Base-by-base conservation (phyloP, 2,888 invertebrate genomes). In the Lepidocyrtinus sp. region DNA sequence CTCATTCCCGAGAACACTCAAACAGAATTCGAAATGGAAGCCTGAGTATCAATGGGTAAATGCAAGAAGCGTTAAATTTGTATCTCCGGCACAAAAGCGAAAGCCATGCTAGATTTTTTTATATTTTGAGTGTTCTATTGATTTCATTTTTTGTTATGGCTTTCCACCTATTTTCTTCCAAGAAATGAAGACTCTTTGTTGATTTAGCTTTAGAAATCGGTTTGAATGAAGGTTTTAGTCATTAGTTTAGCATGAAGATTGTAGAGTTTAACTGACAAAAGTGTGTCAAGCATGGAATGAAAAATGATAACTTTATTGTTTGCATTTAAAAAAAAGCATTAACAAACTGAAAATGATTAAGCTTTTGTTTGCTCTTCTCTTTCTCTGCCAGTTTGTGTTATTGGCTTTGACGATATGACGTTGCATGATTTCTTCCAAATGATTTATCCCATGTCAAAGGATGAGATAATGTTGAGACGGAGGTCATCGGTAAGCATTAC, bases 31-130 rank as follows among this genome's bases (percentile, higher is more conserved):
- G 9, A 82, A 80, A 27, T 85, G 86, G 86, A 83, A 76, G 63
- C 92, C 92, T 90, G 92, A 92, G 90, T 93, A 92, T 90, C 92
- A 93, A 90, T 93, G 93, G 94, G 94, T 63, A 45, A 15, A 27
- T 92, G 80, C 77, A 75, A 36, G 15, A 59, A 70, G 62, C 24
- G 17, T 59, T 64, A 65, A 36, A 64, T 73, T 45, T 46, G 12
- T 24, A n/a, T 61, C 27, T 72, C 62, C 45, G 15, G 62, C 63
- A 67, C 21, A 36, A 36, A 5, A 12, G 5, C 12, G 36, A 36
- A 12, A n/a, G n/a, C n/a, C n/a, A n/a, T n/a, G n/a, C n/a, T n/a
- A n/a, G n/a, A n/a, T n/a, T n/a, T n/a, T n/a, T n/a, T n/a, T n/a
- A n/a, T n/a, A 7, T 36, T 36, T 36, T 36, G 36, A 36, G 36